These are phyloP conservation scores for Cyclophora punctaria DNA, from an alignment of 2,888 invertebrate genomes.

Conservation along the genomic window DNA sequence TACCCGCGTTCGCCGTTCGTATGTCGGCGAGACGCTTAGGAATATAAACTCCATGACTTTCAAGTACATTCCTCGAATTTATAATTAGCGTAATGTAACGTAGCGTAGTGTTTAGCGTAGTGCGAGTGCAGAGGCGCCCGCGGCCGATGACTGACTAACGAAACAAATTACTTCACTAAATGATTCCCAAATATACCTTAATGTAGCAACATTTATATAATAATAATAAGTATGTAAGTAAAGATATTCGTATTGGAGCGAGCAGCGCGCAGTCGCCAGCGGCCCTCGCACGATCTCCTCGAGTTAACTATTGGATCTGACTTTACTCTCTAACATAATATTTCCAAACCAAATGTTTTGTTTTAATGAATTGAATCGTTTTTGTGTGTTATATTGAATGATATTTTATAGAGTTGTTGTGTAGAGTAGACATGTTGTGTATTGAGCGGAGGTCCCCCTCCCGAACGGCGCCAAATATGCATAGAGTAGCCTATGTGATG, in stretches of 20 bases:
- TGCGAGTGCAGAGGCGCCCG: neutral
- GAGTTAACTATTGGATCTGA: neutral
- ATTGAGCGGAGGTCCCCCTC: neutral
- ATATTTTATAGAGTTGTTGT: neutral
- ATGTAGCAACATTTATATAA: too few species aligned
- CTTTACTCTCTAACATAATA: conserved; percentile 8
- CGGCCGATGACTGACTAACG: neutral
- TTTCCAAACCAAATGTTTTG: neutral
- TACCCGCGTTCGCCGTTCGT: conserved; percentile 4
- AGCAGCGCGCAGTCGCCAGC: too few species aligned
- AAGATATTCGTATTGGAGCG: too few species aligned
- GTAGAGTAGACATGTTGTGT: neutral
- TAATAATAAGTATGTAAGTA: too few species aligned
- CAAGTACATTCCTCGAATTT: conserved; percentile 55
- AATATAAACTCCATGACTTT: conserved; percentile 58
- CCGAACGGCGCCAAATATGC: conserved; percentile 14
- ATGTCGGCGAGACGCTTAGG: too few species aligned
- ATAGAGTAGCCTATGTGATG: conserved; percentile 21
- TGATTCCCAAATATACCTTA: too few species aligned
- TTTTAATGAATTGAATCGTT: neutral
- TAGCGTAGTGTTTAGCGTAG: neutral
- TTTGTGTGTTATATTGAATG: neutral
- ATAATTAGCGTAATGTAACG: conserved; percentile 7
- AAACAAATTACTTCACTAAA: too few species aligned
- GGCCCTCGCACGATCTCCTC: neutral